phyloP scores from a whole-genome alignment of 2,797 vertebrate species.

The Thunnus albacares region DNA sequence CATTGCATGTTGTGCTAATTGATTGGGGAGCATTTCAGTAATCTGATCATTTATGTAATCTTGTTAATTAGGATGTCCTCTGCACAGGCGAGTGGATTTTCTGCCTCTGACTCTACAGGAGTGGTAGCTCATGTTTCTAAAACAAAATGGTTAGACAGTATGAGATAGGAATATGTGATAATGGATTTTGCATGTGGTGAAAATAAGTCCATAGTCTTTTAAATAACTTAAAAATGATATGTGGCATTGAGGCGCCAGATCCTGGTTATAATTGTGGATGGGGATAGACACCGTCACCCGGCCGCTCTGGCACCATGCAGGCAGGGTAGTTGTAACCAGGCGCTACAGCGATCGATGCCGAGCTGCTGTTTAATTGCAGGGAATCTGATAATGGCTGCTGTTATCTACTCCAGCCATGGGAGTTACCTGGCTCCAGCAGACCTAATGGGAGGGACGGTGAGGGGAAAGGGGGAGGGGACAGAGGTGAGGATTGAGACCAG shows the following conservation, averaged over 20 bases:
- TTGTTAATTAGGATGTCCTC: constrained; percentile 35
- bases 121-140: neutral
- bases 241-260: constrained; percentile 9
- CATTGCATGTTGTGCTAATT: constrained; percentile 54
- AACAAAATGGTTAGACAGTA: neutral
- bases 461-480: neutral
- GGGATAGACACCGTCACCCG: constrained; percentile 15
- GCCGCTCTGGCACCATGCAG: constrained; percentile 50
- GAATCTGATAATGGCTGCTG: constrained; percentile 77
- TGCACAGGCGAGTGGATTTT: constrained; percentile 3
- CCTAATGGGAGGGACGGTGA: constrained; percentile 24
- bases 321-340: constrained; percentile 48
- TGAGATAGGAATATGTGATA: neutral
- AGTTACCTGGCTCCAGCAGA: constrained; percentile 75
- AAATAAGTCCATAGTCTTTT: constrained; percentile 6
- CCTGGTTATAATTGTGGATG: neutral
- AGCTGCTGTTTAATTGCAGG: constrained; percentile 68
- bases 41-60: constrained; percentile 58
- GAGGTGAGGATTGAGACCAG: constrained; percentile 12
- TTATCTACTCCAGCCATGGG: constrained; percentile 75
- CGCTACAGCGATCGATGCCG: constrained; percentile 65
- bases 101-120: constrained; percentile 4
- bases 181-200: neutral
- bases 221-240: constrained; percentile 7
- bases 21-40: constrained; percentile 38